phyloP scores from a whole-genome alignment of 2,113 vertebrate species.

The Phyllostomus discolor region DNA sequence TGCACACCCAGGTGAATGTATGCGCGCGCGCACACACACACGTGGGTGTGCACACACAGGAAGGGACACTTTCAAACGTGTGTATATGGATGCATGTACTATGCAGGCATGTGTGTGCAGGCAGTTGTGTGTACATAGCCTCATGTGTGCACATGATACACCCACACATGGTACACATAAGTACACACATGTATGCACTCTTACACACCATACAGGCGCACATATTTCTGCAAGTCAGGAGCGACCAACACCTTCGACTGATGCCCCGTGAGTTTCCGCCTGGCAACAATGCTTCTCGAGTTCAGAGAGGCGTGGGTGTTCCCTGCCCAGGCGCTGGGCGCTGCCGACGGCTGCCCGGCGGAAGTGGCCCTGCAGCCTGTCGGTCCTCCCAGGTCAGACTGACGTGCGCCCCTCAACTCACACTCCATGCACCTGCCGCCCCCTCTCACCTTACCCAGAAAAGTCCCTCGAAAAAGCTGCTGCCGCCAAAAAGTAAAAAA shows the following conservation, averaged over 20 bases:
- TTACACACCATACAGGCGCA: background rate
- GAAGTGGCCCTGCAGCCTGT: background rate
- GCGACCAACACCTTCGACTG: background rate
- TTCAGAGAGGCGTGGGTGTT: background rate
- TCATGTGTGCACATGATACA: no score
- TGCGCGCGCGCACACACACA: background rate
- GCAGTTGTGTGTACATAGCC: background rate
- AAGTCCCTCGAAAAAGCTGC: background rate
- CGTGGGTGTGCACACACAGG: background rate
- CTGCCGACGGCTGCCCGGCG: background rate
- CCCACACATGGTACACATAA: background rate
- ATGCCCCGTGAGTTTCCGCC: background rate
- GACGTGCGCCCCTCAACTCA: background rate
- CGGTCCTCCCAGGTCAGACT: background rate
- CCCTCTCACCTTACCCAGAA: background rate
- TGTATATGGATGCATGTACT: background rate
- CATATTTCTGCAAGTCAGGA: background rate
- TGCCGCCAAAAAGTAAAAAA: background rate
- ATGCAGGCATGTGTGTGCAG: background rate
- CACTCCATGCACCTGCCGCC: background rate
- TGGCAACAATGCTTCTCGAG: fast-evolving
- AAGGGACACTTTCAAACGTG: background rate
- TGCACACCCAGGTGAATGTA: background rate
- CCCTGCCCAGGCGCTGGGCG: no score
- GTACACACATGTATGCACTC: background rate